Base-by-base conservation (phyloP, 2,113 vertebrate species). In the Murina feae region DNA sequence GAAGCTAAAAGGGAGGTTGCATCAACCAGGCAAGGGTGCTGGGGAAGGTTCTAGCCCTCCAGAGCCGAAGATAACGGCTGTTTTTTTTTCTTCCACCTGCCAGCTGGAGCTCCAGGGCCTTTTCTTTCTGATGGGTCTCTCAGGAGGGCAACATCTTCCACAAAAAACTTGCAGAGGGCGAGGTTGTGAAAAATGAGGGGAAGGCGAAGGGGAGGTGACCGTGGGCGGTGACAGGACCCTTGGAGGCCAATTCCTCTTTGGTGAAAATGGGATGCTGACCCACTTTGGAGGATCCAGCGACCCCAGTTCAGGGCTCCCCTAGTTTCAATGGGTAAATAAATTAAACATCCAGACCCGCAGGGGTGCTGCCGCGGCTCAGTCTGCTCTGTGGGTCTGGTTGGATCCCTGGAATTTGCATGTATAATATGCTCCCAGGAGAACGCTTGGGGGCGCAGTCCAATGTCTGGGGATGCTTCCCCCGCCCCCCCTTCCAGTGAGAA, bases 11-110 rank as follows among this genome's bases (percentile, higher is more conserved):
- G 8, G 4, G 2, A 32, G 9, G 28, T 4, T 18, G n/a, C 25
- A 11, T 37, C 13, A 10, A 5, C 5, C 68, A 2, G 16, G 39
- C n/a, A 18, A 20, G 58, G 21, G 32, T 17, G 21, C 3, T 20
- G 0, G 1, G 30, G 6, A 20, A 4, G 2, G 30, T 21, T 55
- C 18, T 11, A 65, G 25, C 1, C 25, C 21, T 32, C 25, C 28
- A 13, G n/a, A 69, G 35, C 10, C 20, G 12, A 68, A 12, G 30
- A 21, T 25, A 11, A 37, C 9, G 44, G 21, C 49, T 21, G 72
- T 51, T 49, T 53, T 37, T 42, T 16, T 35, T 10, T 16, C 44
- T 32, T 30, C 6, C n/a, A 5, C 0, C 0, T 3, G 6, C 6
- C 21, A 2, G 17, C 42, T 6, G 28, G 13, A n/a, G 20, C 12